These are phyloP conservation scores for Squalus acanthias DNA, from an alignment of 2,797 vertebrate species.

Conservation along the genomic window DNA sequence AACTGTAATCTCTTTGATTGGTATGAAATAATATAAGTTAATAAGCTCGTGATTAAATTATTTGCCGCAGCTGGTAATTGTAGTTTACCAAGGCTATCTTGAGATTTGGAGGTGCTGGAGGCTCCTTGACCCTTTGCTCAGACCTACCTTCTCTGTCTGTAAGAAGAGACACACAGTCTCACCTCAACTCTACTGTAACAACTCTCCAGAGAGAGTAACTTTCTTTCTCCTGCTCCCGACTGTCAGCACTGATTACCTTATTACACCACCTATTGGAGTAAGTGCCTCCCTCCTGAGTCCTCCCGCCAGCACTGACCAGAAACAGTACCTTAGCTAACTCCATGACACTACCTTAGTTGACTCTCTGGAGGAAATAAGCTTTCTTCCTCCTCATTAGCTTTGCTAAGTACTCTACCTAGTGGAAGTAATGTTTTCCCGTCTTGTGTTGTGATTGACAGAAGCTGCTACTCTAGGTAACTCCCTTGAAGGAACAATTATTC, in stretches of 20 bases:
- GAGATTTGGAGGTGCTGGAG: neutral
- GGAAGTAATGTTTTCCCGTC: slow-evolving; percentile 20
- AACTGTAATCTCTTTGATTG: neutral
- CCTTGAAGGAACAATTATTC: slow-evolving; percentile 36
- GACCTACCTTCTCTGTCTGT: neutral
- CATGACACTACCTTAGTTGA: slow-evolving; percentile 31
- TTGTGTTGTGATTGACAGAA: slow-evolving; percentile 30
- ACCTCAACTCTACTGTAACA: slow-evolving; percentile 32
- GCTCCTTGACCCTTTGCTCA: neutral
- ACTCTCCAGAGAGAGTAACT: slow-evolving; percentile 28
- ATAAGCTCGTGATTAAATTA: slow-evolving; percentile 24
- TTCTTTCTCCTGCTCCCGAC: slow-evolving; percentile 28
- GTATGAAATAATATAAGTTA: slow-evolving; percentile 10
- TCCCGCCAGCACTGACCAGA: slow-evolving; percentile 32
- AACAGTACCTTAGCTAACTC: slow-evolving; percentile 13
- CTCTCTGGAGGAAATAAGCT: slow-evolving; percentile 33
- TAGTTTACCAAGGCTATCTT: neutral
- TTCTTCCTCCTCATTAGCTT: slow-evolving; percentile 37
- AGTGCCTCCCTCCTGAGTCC: slow-evolving; percentile 28
- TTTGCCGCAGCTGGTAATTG: neutral
- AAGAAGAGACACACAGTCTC: slow-evolving; percentile 24
- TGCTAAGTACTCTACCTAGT: slow-evolving; percentile 35
- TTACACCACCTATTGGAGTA: slow-evolving; percentile 33
- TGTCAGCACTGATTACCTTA: slow-evolving; percentile 37
- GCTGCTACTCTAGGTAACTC: slow-evolving; percentile 20